These are phyloP conservation scores for Hymenopus coronatus DNA, from an alignment of 2,888 invertebrate species.

Conservation along the genomic window DNA sequence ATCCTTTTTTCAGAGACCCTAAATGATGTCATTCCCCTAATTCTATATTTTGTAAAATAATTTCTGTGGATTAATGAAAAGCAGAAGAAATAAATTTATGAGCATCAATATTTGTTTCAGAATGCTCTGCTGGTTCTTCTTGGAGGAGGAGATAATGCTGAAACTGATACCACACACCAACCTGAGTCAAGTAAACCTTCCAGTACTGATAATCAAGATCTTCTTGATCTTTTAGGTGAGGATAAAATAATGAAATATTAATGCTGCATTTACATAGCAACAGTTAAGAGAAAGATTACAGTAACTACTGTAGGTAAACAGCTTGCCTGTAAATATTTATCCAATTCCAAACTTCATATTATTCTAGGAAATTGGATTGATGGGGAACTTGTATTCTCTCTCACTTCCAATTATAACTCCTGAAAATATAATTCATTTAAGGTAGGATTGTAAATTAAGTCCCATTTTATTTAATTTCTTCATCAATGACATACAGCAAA, in stretches of 20 bases:
- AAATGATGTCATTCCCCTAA: too few species aligned
- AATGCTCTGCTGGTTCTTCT: conserved; percentile 84
- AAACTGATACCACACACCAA: conserved; percentile 37
- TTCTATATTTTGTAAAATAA: too few species aligned
- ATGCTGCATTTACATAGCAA: background rate
- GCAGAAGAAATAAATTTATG: too few species aligned
- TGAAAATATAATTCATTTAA: too few species aligned
- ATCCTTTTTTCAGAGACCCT: too few species aligned
- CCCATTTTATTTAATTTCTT: too few species aligned
- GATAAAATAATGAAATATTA: background rate
- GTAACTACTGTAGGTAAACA: too few species aligned
- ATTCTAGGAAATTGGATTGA: background rate
- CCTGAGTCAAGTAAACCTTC: conserved; percentile 43
- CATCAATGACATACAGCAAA: too few species aligned
- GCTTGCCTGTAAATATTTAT: too few species aligned
- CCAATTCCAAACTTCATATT: too few species aligned
- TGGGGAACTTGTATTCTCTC: background rate
- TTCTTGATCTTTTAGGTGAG: conserved; percentile 76
- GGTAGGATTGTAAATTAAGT: too few species aligned
- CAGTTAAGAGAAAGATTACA: background rate
- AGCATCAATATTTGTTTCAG: conserved; percentile 47
- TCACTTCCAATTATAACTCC: background rate
- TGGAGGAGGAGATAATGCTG: conserved; percentile 62
- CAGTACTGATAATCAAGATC: conserved; percentile 65
- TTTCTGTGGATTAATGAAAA: too few species aligned